Evolutionary conservation across 2,113 vertebrate genomes (phyloP).

Genomic region (Platysternon megacephalum): DNA sequence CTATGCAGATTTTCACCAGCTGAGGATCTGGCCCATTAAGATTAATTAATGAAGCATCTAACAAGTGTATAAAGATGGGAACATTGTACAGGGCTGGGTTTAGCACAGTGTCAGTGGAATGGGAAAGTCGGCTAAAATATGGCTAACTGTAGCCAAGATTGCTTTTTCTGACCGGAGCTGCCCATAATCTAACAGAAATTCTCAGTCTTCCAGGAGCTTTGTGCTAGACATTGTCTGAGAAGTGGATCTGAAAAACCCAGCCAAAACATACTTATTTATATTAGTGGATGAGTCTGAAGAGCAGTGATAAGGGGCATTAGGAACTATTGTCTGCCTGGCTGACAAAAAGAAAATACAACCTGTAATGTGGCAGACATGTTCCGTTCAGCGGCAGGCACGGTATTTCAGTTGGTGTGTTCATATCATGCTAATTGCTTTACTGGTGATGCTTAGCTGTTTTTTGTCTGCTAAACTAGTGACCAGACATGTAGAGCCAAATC

Average conservation of each 20-base stretch:
- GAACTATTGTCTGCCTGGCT: not conserved
- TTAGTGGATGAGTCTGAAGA: not conserved
- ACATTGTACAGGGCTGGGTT: not conserved
- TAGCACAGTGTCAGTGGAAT: not conserved
- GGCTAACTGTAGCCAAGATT: not conserved
- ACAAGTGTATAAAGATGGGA: not conserved
- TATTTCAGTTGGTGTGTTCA: not conserved
- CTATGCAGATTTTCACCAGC: not conserved
- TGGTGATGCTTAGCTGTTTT: not conserved
- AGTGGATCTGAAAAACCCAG: not conserved
- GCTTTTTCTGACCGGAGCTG: not conserved
- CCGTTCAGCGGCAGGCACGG: rapidly evolving
- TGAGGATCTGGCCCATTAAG: not conserved
- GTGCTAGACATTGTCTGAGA: not conserved
- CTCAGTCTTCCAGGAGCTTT: not conserved
- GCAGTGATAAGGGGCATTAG: not conserved
- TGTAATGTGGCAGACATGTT: not conserved
- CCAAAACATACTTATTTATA: not conserved
- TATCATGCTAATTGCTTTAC: not conserved
- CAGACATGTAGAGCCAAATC: not conserved
- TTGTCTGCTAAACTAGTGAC: not conserved
- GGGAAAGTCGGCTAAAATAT: not conserved
- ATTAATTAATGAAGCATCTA: not conserved
- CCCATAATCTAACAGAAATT: not conserved
- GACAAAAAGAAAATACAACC: not conserved